phyloP scores from a whole-genome alignment of 2,113 vertebrate species.

The Stercorarius parasiticus region DNA sequence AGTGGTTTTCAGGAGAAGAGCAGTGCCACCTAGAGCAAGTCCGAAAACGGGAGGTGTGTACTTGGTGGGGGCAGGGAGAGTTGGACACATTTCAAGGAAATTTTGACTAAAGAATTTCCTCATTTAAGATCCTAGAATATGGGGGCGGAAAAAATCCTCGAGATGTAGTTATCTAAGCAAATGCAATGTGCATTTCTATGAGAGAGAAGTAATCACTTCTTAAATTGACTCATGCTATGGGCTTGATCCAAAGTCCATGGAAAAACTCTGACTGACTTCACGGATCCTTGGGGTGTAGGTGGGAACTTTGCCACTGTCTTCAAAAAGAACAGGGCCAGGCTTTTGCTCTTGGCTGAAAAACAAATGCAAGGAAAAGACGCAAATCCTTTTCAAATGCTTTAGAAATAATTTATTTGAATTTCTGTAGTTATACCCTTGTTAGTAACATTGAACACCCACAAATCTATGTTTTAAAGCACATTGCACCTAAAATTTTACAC shows the following conservation, averaged over 20 bases:
- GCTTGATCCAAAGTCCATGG: conserved; percentile 32
- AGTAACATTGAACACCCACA: neutral
- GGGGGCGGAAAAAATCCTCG: neutral
- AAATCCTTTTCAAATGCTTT: neutral
- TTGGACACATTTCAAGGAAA: neutral
- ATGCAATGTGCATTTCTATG: neutral
- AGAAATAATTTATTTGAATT: neutral
- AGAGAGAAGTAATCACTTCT: conserved; percentile 25
- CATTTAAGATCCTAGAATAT: neutral
- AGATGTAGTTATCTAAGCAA: neutral
- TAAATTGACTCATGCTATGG: conserved; percentile 43
- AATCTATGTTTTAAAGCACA: neutral
- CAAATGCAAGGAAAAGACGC: neutral
- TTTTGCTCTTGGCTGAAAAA: conserved; percentile 21
- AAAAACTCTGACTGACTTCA: conserved; percentile 49
- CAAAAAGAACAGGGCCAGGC: neutral
- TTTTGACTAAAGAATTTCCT: neutral
- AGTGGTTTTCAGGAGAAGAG: neutral
- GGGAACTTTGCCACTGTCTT: conserved; percentile 52
- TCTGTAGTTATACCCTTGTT: neutral
- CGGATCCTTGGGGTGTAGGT: conserved; percentile 28
- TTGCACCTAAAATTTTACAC: neutral
- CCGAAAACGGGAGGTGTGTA: neutral
- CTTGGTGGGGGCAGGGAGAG: neutral
- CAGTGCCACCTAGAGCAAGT: neutral